Evolutionary conservation across 2,797 vertebrate genomes (phyloP).

Genomic region (Balearica regulorum): DNA sequence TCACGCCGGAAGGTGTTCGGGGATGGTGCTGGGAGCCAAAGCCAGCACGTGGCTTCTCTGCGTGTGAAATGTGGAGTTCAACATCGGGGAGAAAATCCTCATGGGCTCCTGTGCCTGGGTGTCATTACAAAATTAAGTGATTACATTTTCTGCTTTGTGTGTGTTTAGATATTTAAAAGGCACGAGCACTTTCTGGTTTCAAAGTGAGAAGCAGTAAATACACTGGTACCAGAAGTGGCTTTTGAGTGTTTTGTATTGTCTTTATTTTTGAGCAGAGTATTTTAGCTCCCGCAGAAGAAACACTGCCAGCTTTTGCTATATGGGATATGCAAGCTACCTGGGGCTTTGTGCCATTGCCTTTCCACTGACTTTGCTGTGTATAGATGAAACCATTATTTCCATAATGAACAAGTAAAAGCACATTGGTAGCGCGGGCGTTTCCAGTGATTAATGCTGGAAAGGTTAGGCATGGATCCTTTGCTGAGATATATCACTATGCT

Average conservation of each 20-base stretch:
- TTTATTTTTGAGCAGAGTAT: neutral
- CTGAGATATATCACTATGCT: neutral
- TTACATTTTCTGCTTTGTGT: neutral
- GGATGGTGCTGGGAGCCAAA: neutral
- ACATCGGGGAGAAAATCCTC: neutral
- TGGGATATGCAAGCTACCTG: neutral
- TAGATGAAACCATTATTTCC: neutral
- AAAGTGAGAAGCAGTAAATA: neutral
- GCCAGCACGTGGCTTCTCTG: neutral
- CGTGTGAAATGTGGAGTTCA: neutral
- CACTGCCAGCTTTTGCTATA: neutral
- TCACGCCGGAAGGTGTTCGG: neutral
- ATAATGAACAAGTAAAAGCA: neutral
- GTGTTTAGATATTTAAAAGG: neutral
- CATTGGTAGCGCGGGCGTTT: neutral
- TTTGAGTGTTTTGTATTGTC: neutral
- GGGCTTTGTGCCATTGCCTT: neutral
- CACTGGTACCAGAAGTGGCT: neutral
- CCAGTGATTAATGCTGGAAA: neutral
- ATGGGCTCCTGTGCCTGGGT: neutral
- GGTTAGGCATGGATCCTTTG: neutral
- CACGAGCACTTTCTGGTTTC: neutral
- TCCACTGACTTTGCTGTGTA: neutral
- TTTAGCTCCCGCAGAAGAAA: neutral
- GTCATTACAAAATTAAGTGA: neutral